phyloP scores from a whole-genome alignment of 2,797 vertebrate species.

The Urosaurus nigricauda region DNA sequence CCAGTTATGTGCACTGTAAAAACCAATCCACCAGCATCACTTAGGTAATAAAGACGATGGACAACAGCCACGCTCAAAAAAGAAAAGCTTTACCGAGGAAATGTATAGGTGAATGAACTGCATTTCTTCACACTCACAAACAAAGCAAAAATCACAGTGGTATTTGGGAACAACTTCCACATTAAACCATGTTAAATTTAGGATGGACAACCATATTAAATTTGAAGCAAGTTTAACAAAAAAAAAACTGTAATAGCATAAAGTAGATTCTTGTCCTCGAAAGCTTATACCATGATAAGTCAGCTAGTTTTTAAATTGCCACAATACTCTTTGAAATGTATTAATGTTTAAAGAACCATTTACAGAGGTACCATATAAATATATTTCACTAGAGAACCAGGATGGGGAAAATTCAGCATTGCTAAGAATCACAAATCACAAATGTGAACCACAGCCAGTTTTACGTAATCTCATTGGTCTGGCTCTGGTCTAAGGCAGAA shows the following conservation, averaged over 20 bases:
- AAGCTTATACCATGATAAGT: neutral
- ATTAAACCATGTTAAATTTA: too few relatives aligned
- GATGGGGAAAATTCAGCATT: neutral
- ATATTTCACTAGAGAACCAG: neutral
- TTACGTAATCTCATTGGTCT: neutral
- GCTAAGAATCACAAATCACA: too few relatives aligned
- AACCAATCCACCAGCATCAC: neutral
- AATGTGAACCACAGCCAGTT: neutral
- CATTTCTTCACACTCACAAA: neutral
- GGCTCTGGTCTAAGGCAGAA: too few relatives aligned
- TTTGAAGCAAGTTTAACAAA: neutral
- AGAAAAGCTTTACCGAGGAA: neutral
- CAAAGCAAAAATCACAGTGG: neutral
- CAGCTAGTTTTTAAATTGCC: neutral
- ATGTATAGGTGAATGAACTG: neutral
- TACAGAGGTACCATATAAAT: neutral
- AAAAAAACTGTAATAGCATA: neutral
- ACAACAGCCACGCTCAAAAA: neutral
- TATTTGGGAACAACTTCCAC: constrained; percentile 3
- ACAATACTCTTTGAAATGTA: neutral
- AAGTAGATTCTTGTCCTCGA: neutral
- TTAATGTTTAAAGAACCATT: neutral
- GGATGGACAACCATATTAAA: neutral
- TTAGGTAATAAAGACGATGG: neutral
- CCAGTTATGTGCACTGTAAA: neutral